Base-by-base conservation (phyloP, 2,113 vertebrate genomes). In the Fulmarus glacialis region DNA sequence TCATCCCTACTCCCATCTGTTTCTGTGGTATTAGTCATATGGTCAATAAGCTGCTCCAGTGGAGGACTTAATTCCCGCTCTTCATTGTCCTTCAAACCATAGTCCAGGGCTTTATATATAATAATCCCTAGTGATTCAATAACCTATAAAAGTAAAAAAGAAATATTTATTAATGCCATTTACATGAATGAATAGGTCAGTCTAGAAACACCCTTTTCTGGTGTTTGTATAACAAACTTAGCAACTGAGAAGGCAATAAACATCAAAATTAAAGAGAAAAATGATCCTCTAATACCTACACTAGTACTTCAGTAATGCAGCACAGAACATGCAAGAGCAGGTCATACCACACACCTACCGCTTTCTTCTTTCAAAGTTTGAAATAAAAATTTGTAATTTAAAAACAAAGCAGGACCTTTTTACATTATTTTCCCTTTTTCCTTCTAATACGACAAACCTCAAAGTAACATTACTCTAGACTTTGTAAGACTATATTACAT, bases 101-200 rank as follows among this genome's bases (percentile, higher is more conserved):
- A 99, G 98, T 99, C 99, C 98, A 99, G 95, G 70, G 99, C 99
- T 97, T 99, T 99, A 97, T 99, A 99, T 97, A 99, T 99, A 98
- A 99, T 99, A 98, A 99, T 99, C 92, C 99, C 99, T 87, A 99
- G 97, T 50, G 99, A 99, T 97, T 99, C 99, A 42, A 99, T 99
- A 91, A 99, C 98, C 99, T 99, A 84, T 60, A 93, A 53, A 93
- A 81, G 91, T 24, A 24, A 78, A 43, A 68, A 15, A 55, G 58
- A 79, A 93, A 82, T n/a, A 66, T 19, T 81, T 45, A 70, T 73
- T 77, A 96, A 73, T 22, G 12, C 29, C 29, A 48, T 70, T 82
- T 72, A 77, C 13, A 40, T 43, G 21, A 89, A 67, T 7, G 0
- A 77, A 68, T 38, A 89, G 11, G 47, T 58, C 53, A 89, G 50